Conservation (phyloP, 2,797 vertebrate species). For the Lagorchestes hirsutus region DNA sequence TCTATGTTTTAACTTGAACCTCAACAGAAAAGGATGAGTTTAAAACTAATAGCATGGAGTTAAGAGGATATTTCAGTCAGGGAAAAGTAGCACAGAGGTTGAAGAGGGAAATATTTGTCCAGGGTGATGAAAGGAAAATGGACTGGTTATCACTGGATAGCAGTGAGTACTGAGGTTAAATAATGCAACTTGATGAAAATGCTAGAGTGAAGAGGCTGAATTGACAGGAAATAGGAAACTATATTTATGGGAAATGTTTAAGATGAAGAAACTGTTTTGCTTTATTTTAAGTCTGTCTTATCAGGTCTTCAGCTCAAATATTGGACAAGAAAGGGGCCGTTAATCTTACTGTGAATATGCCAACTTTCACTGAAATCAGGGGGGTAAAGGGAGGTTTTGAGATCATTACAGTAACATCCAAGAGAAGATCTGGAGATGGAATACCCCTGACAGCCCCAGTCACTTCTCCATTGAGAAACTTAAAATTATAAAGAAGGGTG, state of each 20-base stretch:
- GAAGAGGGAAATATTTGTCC: background rate
- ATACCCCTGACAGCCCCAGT: background rate
- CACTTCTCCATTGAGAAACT: background rate
- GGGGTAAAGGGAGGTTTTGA: background rate
- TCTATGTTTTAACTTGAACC: background rate
- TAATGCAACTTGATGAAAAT: background rate
- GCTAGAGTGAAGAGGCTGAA: background rate
- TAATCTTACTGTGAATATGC: constrained; percentile 3
- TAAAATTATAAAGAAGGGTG: background rate
- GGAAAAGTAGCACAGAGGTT: background rate
- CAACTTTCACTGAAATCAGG: background rate
- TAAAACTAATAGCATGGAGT: background rate
- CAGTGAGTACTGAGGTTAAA: background rate
- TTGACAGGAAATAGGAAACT: background rate
- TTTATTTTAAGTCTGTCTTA: constrained; percentile 42
- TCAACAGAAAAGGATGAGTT: background rate
- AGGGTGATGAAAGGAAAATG: background rate
- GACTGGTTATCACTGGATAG: background rate
- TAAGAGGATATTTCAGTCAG: background rate
- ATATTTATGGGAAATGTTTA: background rate
- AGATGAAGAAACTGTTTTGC: background rate
- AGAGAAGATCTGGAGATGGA: background rate
- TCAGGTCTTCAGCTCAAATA: background rate
- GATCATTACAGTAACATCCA: background rate
- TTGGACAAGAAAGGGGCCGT: background rate